Percentiles rank a stretch among this genome's conserved stretches.
Evolutionary conservation across 2,797 vertebrate species (phyloP).

Genomic region (Lophotriccus pileatus): DNA sequence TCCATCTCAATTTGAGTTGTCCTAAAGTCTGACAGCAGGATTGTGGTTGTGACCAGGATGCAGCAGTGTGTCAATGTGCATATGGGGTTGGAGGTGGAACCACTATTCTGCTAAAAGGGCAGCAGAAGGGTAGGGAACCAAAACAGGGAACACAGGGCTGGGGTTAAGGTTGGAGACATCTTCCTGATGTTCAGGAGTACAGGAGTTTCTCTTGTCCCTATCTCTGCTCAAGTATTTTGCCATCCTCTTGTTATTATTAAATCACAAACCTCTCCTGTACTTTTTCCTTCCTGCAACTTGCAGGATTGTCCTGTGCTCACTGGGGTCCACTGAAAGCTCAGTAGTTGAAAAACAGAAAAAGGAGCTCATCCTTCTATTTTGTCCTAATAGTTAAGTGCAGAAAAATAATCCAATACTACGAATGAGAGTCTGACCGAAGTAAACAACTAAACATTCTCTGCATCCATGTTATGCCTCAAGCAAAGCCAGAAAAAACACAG

Average conservation of each 20-base stretch:
- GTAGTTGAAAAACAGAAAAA: neutral
- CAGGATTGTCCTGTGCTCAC: neutral
- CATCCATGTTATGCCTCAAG: neutral
- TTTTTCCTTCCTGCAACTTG: neutral
- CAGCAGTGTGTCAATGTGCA: neutral
- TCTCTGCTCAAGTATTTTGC: neutral
- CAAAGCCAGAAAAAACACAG: neutral
- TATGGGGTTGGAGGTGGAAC: neutral
- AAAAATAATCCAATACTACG: neutral
- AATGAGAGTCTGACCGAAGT: neutral
- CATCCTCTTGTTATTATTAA: neutral
- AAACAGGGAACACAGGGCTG: neutral
- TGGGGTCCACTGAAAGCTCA: neutral
- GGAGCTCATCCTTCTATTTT: neutral
- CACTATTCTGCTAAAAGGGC: neutral
- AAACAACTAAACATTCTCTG: neutral
- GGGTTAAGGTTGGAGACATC: neutral
- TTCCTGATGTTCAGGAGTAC: neutral
- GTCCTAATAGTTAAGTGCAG: neutral
- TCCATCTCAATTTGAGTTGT: neutral
- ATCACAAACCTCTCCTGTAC: neutral
- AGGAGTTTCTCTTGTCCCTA: neutral
- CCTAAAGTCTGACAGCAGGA: neutral
- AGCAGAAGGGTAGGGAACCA: neutral
- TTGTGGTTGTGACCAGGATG: neutral